Conservation (phyloP, 2,888 invertebrate genomes). For the Oegoconia quadripuncta region DNA sequence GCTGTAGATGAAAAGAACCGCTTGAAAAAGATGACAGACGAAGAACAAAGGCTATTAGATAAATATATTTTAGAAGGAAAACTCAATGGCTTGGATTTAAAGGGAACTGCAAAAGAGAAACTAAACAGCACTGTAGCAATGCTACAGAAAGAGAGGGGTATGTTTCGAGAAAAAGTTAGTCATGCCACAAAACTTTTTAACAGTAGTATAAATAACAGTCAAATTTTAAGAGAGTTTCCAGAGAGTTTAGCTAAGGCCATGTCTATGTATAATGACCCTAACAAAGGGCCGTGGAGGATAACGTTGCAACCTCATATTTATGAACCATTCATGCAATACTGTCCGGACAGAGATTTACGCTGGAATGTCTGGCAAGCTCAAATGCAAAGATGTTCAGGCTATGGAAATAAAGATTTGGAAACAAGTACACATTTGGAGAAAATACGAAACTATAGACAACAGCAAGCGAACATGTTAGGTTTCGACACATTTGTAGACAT, state of each 20-base stretch:
- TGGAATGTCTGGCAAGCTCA: conserved; percentile 93
- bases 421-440: conserved; percentile 88
- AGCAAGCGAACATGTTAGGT: conserved; percentile 88
- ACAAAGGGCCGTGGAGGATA: conserved; percentile 90
- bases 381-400: conserved; percentile 83
- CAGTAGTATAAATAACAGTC: conserved; percentile 82
- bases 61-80: conserved; percentile 91
- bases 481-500: conserved; percentile 89
- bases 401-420: conserved; percentile 80
- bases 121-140: conserved; percentile 69
- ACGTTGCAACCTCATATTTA: conserved; percentile 87
- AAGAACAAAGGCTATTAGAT: conserved; percentile 84
- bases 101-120: conserved; percentile 67
- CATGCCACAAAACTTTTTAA: conserved; percentile 82
- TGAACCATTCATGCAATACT: conserved; percentile 89
- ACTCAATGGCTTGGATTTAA: conserved; percentile 88
- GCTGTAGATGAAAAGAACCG: conserved; percentile 78
- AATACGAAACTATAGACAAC: conserved; percentile 83
- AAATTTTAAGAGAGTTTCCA: conserved; percentile 86
- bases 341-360: conserved; percentile 86
- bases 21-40: conserved; percentile 68
- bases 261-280: conserved; percentile 80
- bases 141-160: conserved; percentile 75
- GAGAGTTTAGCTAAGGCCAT: conserved; percentile 82
- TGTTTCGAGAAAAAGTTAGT: conserved; percentile 84